A percentile compares a stretch with the other conserved stretches of the same genome.
Evolutionary conservation across 2,888 invertebrate genomes (phyloP).

Genomic region (Eupeodes luniger): DNA sequence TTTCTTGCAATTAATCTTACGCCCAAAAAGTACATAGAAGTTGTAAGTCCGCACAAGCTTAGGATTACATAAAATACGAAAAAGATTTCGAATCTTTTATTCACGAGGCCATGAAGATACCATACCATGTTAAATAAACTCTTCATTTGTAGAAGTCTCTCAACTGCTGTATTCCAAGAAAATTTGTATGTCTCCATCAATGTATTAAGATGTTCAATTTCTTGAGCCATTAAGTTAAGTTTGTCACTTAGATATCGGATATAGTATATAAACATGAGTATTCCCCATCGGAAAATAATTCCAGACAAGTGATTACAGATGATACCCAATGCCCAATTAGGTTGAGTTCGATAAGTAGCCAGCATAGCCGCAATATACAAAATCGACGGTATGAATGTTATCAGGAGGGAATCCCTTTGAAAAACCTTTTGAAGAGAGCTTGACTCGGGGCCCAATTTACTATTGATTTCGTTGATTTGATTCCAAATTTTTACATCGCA

Average conservation of each 20-base stretch:
- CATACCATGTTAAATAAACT: slow-evolving; percentile 43
- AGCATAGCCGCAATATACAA: slow-evolving; percentile 7
- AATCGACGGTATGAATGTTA: slow-evolving; percentile 25
- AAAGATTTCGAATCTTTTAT: slow-evolving; percentile 51
- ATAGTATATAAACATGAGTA: slow-evolving; percentile 56
- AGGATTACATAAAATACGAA: slow-evolving; percentile 54
- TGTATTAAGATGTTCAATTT: slow-evolving; percentile 36
- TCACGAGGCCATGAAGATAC: slow-evolving; percentile 31
- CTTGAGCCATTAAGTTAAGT: slow-evolving; percentile 39
- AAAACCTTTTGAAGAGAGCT: slow-evolving; percentile 22
- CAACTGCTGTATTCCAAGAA: background rate
- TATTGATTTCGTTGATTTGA: slow-evolving; percentile 24
- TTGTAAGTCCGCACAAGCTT: slow-evolving; percentile 52
- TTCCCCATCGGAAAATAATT: slow-evolving; percentile 41
- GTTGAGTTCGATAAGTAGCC: slow-evolving; percentile 54
- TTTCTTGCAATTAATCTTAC: slow-evolving; percentile 47
- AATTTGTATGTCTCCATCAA: slow-evolving; percentile 8
- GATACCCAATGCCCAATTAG: slow-evolving; percentile 48
- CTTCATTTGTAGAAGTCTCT: slow-evolving; percentile 40
- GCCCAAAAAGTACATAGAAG: slow-evolving; percentile 54
- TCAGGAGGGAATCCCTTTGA: slow-evolving; percentile 37
- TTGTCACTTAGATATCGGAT: slow-evolving; percentile 50
- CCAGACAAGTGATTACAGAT: slow-evolving; percentile 25
- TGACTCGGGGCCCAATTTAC: background rate
- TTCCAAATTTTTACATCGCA: slow-evolving; percentile 55